phyloP scores from a whole-genome alignment of 1,140 invertebrate genomes.

The Drosophila sproati region DNA sequence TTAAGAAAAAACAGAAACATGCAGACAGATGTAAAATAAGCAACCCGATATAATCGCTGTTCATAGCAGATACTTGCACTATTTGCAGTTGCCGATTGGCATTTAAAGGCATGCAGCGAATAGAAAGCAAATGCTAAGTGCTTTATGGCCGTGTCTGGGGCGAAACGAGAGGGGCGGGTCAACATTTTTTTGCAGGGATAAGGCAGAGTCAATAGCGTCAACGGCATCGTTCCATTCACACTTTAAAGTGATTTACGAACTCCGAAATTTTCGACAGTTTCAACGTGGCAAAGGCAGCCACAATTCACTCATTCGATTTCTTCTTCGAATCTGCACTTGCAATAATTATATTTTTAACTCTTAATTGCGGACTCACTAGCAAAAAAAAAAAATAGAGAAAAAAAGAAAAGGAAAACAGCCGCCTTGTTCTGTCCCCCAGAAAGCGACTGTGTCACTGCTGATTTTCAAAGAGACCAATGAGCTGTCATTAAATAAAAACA shows the following conservation, averaged over 20 bases:
- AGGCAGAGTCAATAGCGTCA: not conserved
- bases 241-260: slow-evolving; percentile 73
- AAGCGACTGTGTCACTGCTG: slow-evolving; percentile 23
- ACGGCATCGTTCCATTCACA: slow-evolving; percentile 40
- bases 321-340: slow-evolving; percentile 31
- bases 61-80: slow-evolving; percentile 28
- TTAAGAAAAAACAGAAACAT: slow-evolving; percentile 21
- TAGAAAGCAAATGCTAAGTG: slow-evolving; percentile 39
- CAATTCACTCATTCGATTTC: not conserved
- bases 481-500: slow-evolving; percentile 83
- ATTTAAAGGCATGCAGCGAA: slow-evolving; percentile 61
- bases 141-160: slow-evolving; percentile 6
- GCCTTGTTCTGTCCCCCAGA: not conserved
- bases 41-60: slow-evolving; percentile 61
- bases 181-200: slow-evolving; percentile 29
- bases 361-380: slow-evolving; percentile 75
- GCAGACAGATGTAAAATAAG: slow-evolving; percentile 48
- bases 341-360: slow-evolving; percentile 84
- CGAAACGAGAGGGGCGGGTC: slow-evolving; percentile 6
- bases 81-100: slow-evolving; percentile 55
- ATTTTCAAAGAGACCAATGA: slow-evolving; percentile 79
- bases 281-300: slow-evolving; percentile 1
- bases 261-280: slow-evolving; percentile 50
- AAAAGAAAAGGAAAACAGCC: not conserved
- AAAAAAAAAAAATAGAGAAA: not conserved